phyloP scores from a whole-genome alignment of 2,888 invertebrate genomes.

The Luperina testacea region DNA sequence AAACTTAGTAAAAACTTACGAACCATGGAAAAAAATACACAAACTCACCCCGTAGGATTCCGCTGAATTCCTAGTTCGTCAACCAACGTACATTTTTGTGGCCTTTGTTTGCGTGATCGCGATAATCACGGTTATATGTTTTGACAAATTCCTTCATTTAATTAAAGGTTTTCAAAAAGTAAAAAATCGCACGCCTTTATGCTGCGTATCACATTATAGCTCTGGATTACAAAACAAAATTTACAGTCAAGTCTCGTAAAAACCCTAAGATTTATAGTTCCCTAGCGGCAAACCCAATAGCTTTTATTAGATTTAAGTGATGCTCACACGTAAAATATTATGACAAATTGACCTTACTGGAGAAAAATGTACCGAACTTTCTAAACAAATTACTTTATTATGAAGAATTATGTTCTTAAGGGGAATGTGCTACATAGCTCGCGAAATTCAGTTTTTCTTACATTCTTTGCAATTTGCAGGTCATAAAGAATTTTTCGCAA shows the following conservation, averaged over 20 bases:
- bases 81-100: neutral
- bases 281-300: slow-evolving; percentile 67
- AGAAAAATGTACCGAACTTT: slow-evolving; percentile 41
- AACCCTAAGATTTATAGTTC: slow-evolving; percentile 72
- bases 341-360: slow-evolving; percentile 63
- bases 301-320: slow-evolving; percentile 71
- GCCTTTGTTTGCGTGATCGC: too few relatives aligned
- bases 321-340: slow-evolving; percentile 69
- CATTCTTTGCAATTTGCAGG: neutral
- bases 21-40: neutral
- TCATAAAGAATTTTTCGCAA: neutral
- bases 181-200: neutral
- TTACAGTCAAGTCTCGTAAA: slow-evolving; percentile 70
- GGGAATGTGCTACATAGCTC: neutral
- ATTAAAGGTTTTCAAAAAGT: neutral
- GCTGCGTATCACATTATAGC: slow-evolving; percentile 62
- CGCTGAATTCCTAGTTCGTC: neutral
- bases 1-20: neutral
- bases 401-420: slow-evolving; percentile 2
- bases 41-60: neutral
- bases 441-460: neutral
- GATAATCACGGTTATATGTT: too few relatives aligned
- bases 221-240: slow-evolving; percentile 65
- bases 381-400: slow-evolving; percentile 26
- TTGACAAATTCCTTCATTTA: neutral